Evolutionary conservation across 64 coral and sea anemone species (phyloP), one percentile per base, ranked within the genome.

Genomic region (Pachyseris speciosa): DNA sequence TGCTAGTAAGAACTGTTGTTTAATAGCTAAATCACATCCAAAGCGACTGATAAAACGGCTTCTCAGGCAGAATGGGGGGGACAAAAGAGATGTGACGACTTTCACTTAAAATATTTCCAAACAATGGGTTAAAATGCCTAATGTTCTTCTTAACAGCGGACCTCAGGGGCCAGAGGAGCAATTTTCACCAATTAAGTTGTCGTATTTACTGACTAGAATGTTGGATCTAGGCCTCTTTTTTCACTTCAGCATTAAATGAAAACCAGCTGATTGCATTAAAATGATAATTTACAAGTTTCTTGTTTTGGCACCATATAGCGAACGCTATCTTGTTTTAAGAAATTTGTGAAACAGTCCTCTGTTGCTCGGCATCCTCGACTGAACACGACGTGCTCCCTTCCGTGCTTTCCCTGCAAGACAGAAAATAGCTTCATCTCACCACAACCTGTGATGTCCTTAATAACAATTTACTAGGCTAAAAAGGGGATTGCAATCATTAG

Each of bases 171-270:
- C 2, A 28, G 30, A 19, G 57, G 48, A 37, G 30, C 49, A 0
- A 57, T 78, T 57, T 57, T 47, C 75, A 78, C 12, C 49, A 50
- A 76, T 76, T 50, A 76, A 76, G 30, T 76, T 16, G 2, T 45
- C 26, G 15, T 25, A 48, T 26, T 49, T 47, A 45, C 26, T 44
- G 19, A 24, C n/a, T 15, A 9, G 44, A 45, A 12, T 44, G 9
- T 74, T 74, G 10, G 26, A 10, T 47, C 44, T 74, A 9, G 39
- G 7, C 20, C 22, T 27, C 1, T 12, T 8, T 20, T 44, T 1
- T 6, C 25, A 25, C 7, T 4, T 74, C 11, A 25, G 44, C 4
- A 50, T 2, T 0, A 2, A 8, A 10, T 4, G 7, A 13, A 76
- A 76, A 76, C 3, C 31, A 27, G 73, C 28, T 50, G 11, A 50